Evolutionary conservation across 2,797 vertebrate genomes (phyloP).

Genomic region (Pangasius macronema): DNA sequence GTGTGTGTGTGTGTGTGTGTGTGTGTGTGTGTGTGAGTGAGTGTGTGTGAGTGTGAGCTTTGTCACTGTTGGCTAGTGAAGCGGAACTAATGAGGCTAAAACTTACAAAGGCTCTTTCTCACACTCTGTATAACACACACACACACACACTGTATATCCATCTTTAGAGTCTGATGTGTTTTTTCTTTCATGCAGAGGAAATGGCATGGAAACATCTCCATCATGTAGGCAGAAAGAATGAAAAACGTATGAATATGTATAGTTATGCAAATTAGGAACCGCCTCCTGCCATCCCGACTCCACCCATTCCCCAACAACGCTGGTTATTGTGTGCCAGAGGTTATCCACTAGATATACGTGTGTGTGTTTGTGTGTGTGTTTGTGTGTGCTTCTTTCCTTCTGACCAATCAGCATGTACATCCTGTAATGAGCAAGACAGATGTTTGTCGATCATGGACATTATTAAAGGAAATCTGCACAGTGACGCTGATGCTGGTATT

Average conservation of each 20-base stretch:
- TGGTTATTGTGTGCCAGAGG: not conserved
- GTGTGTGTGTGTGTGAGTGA: not conserved
- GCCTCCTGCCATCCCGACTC: not conserved
- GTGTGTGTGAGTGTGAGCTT: not conserved
- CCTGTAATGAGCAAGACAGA: slow-evolving; percentile 41
- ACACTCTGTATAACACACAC: not conserved
- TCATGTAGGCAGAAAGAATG: not conserved
- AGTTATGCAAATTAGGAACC: not conserved
- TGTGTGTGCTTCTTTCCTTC: too few species aligned
- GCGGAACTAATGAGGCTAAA: slow-evolving; percentile 36
- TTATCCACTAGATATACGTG: not conserved
- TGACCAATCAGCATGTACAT: slow-evolving; percentile 15
- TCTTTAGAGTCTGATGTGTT: not conserved
- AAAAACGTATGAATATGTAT: not conserved
- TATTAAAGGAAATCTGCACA: too few species aligned
- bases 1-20: slow-evolving; percentile 21
- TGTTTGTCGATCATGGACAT: slow-evolving; percentile 34
- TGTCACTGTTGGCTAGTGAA: slow-evolving; percentile 30
- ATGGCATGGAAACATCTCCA: not conserved
- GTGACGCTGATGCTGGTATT: too few species aligned
- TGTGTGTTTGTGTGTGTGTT: not conserved
- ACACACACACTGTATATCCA: slow-evolving; percentile 21
- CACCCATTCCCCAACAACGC: not conserved
- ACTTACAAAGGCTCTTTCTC: slow-evolving; percentile 6
- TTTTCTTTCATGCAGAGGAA: not conserved